Conservation (phyloP, 2,888 invertebrate genomes). For the Papilio gigon region DNA sequence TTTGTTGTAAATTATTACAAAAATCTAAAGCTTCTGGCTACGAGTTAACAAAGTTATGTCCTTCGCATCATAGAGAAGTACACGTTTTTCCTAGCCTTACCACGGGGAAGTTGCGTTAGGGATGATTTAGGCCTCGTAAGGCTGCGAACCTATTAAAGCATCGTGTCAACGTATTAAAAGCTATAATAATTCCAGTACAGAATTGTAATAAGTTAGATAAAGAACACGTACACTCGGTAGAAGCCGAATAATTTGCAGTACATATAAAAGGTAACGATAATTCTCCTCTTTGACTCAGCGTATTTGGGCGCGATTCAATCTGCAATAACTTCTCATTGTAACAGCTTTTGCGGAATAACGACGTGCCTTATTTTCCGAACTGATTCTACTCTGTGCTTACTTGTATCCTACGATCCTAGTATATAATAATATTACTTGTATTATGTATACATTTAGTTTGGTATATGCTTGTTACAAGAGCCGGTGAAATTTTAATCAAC, state of each 20-base stretch:
- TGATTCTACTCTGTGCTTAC: constrained; percentile 41
- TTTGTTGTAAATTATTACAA: too few species aligned
- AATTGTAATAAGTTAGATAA: constrained; percentile 12
- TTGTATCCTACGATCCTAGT: neutral
- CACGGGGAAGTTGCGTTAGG: too few species aligned
- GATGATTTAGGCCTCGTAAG: too few species aligned
- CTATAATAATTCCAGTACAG: neutral
- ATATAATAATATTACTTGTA: neutral
- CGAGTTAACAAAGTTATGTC: too few species aligned
- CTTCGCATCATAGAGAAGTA: too few species aligned
- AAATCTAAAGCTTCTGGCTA: too few species aligned
- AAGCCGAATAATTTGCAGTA: constrained; percentile 28
- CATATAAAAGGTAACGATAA: constrained; percentile 36
- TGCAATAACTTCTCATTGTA: constrained; percentile 67
- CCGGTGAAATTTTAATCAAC: too few species aligned
- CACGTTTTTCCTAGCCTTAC: too few species aligned
- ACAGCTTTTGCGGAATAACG: constrained; percentile 53
- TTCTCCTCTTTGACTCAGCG: constrained; percentile 37
- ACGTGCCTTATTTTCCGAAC: constrained; percentile 54
- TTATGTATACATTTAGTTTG: too few species aligned
- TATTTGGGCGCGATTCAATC: constrained; percentile 61
- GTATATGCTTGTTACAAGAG: too few species aligned
- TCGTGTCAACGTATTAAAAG: too few species aligned
- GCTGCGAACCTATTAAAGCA: too few species aligned
- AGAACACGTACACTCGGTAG: constrained; percentile 8